Evolutionary conservation across 2,113 vertebrate species (phyloP), one percentile per base, ranked within the genome.

Genomic region (Boulengerochromis microlepis): DNA sequence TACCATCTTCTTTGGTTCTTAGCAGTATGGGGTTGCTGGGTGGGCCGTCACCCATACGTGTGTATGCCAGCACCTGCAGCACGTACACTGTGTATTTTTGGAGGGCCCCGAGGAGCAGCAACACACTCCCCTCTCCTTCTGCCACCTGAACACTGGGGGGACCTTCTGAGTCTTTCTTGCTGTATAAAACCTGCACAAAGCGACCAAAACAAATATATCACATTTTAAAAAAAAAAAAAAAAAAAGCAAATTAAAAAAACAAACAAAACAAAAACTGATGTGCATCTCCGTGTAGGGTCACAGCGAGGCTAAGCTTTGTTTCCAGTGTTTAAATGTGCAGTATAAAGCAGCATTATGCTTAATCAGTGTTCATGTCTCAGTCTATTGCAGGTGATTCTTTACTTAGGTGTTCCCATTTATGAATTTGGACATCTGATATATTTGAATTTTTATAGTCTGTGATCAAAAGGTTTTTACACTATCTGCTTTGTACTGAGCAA

Each of bases 1-100:
- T 92, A 99, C 98, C 98, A 4, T 99, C 98, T 7, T 99, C 98
- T 90, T 97, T 98, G 90, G 98, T 99, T 35, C 97, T 96, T 89
- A 96, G 92, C 42, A 97, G 81, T 1, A 96, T 80, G 1, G 97
- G 97, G 12, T 52, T 88, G 95, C 97, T 99, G 94, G 96, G 96
- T 1, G 97, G 97, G 1, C 98, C 98, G 0, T 98, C 98, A 2
- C 98, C 98, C 0, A 98, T 96, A 19, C 96, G 96, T 0, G 98
- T 99, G 96, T 97, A 99, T 0, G 98, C 98, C 95, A 97, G 83
- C 5, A 98, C 97, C 96, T 97, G 98, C 42, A 99, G 97, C 93
- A 97, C 94, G 0, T 99, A 98, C 13, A 97, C 92, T 3, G 96
- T 96, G 0, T 97, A 98, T 33, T 98, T 98, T 19, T 97, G 94